Evolutionary conservation across 1,140 invertebrate genomes (phyloP).

Genomic region (Lineus longissimus): DNA sequence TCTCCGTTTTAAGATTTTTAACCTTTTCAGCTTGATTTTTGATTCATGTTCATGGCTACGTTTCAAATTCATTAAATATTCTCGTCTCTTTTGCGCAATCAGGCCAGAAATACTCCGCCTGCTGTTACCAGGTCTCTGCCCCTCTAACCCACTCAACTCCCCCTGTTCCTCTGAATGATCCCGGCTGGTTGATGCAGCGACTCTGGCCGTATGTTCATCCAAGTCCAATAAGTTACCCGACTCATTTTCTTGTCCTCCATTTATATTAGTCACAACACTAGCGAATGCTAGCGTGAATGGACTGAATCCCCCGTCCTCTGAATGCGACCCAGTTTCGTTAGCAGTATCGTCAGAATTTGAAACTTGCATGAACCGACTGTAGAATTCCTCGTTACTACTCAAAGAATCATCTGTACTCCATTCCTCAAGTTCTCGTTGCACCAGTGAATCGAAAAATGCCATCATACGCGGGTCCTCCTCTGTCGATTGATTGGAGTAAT

Average conservation of each 20-base stretch:
- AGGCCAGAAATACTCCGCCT: slow-evolving; percentile 38
- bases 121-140: slow-evolving; percentile 7
- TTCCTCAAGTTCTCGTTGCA: slow-evolving; percentile 82
- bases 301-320: slow-evolving; percentile 20
- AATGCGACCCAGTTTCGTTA: no score
- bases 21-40: slow-evolving; percentile 15
- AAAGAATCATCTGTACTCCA: slow-evolving; percentile 34
- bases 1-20: background rate
- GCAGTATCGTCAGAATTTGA: slow-evolving; percentile 22
- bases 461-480: slow-evolving; percentile 91
- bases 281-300: slow-evolving; percentile 44
- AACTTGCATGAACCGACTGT: slow-evolving; percentile 31
- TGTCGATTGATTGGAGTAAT: slow-evolving; percentile 72
- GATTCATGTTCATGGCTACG: background rate
- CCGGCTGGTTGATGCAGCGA: slow-evolving; percentile 21
- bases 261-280: slow-evolving; percentile 31
- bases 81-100: slow-evolving; percentile 39
- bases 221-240: slow-evolving; percentile 9
- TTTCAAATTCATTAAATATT: slow-evolving; percentile 14
- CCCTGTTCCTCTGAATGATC: slow-evolving; percentile 17
- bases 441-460: slow-evolving; percentile 91
- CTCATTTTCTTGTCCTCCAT: background rate
- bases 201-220: slow-evolving; percentile 1
- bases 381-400: slow-evolving; percentile 35
- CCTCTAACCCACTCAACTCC: background rate